A percentile compares a stretch with the other conserved stretches of the same genome.
Conservation (phyloP, 2,797 vertebrate genomes). For the Siniperca obscura region DNA sequence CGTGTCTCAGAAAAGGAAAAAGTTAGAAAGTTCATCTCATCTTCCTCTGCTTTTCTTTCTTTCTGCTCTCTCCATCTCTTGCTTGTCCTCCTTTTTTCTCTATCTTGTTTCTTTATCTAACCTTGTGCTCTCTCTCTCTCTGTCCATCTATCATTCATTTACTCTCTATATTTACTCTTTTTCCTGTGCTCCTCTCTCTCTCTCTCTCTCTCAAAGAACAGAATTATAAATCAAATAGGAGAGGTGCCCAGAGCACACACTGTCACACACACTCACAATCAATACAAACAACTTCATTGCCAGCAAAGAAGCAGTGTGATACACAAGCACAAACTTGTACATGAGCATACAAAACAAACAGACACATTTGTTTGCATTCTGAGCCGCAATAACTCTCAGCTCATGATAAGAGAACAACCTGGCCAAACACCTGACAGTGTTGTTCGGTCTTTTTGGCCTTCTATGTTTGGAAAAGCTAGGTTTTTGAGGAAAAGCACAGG, state of each 20-base stretch:
- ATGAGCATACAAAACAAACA: background rate
- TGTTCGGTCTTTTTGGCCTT: background rate
- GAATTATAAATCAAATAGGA: conserved; percentile 40
- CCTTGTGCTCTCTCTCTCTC: background rate
- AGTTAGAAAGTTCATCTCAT: background rate
- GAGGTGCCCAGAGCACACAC: conserved; percentile 15
- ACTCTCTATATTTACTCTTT: conserved; percentile 32
- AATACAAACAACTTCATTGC: conserved; percentile 47
- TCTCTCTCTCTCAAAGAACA: conserved; percentile 6
- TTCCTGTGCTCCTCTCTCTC: background rate
- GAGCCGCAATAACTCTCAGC: background rate
- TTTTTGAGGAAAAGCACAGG: background rate
- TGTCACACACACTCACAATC: conserved; percentile 34
- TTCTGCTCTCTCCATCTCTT: background rate
- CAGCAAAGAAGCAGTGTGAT: background rate
- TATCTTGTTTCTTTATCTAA: background rate
- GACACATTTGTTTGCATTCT: background rate
- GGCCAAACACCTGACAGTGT: background rate
- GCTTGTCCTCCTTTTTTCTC: background rate
- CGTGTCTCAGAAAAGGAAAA: background rate
- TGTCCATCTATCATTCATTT: conserved; percentile 30
- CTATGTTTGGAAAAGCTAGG: background rate
- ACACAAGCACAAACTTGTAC: conserved; percentile 15
- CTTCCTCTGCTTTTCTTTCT: background rate
- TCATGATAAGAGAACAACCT: background rate